Base-by-base conservation (phyloP, 2,797 vertebrate genomes). In the Catharus ustulatus region DNA sequence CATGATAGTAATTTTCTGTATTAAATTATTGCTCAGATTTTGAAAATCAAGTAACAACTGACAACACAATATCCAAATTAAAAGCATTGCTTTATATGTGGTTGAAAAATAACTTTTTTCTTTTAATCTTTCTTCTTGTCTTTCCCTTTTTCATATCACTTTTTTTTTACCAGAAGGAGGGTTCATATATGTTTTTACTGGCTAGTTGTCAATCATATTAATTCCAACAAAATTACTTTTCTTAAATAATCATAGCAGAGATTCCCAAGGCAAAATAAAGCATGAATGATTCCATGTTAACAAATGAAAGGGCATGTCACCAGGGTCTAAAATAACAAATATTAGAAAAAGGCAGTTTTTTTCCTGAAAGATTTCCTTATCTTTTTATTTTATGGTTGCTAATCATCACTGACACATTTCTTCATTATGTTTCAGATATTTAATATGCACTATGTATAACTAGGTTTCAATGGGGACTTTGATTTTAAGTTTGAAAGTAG, bases 171-270 rank as follows among this genome's bases (percentile, higher is more conserved):
- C 29, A 64, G 45, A 77, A 32, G 18, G 11, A 84, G 15, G 11
- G 29, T 68, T 34, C 20, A 38, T 69, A 21, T 34, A 73, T 51
- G 36, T 71, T 94, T 90, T 79, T 83, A 49, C 64, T 87, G 61
- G 78, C 15, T 79, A 90, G 42, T 18, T 84, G 84, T 93, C 94
- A 94, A 79, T 93, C 89, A 93, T 79, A 93, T 52, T 94, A 93
- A 95, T 94, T 94, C 82, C 79, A 86, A 34, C 21, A 91, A 96
- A 96, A 94, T 90, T 93, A 78, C 69, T 93, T 94, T 86, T 59
- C 23, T 92, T 94, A 91, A 93, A 93, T 90, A 91, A 90, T 74
- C 76, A 91, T 38, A 88, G 45, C 67, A 90, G 40, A 93, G 58
- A 84, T 66, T 87, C 74, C 63, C 67, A 84, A 86, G 77, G 77